A percentile compares a stretch with the other conserved stretches of the same genome.
Evolutionary conservation across 2,797 vertebrate species (phyloP).

Genomic region (Mionectes olivaceus): DNA sequence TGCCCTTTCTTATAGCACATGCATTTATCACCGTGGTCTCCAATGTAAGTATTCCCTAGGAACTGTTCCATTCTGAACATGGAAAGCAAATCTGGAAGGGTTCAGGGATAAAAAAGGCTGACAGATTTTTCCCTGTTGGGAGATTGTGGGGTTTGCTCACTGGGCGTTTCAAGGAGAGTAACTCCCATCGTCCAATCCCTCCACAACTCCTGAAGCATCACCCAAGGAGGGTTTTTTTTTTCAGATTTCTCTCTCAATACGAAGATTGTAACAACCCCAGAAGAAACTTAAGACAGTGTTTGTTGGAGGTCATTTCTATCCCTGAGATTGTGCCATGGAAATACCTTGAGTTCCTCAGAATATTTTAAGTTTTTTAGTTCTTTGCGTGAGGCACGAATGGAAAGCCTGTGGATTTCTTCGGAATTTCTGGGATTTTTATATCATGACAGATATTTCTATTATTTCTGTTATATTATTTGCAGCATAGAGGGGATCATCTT

Average conservation of each 20-base stretch:
- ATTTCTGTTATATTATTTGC: background rate
- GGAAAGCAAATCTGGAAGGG: background rate
- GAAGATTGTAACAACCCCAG: background rate
- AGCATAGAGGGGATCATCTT: background rate
- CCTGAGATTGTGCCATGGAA: background rate
- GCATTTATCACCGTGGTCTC: slow-evolving; percentile 99
- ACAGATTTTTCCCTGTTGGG: background rate
- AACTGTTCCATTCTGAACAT: background rate
- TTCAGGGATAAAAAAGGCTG: background rate
- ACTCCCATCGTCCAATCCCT: background rate
- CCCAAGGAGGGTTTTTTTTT: background rate
- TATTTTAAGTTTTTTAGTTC: background rate
- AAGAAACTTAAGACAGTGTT: background rate
- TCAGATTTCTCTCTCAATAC: background rate
- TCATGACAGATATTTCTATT: too few species aligned
- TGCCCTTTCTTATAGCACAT: slow-evolving; percentile 95
- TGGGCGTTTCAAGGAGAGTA: background rate
- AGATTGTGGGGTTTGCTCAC: background rate
- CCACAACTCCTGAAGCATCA: background rate
- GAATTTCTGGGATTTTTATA: too few species aligned
- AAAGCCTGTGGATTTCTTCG: too few species aligned
- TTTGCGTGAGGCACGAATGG: too few species aligned
- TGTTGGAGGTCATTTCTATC: background rate
- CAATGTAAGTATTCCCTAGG: slow-evolving; percentile 86
- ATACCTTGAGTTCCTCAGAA: background rate